Base-by-base conservation (phyloP, 1,140 invertebrate species). In the Caenorhabditis remanei region DNA sequence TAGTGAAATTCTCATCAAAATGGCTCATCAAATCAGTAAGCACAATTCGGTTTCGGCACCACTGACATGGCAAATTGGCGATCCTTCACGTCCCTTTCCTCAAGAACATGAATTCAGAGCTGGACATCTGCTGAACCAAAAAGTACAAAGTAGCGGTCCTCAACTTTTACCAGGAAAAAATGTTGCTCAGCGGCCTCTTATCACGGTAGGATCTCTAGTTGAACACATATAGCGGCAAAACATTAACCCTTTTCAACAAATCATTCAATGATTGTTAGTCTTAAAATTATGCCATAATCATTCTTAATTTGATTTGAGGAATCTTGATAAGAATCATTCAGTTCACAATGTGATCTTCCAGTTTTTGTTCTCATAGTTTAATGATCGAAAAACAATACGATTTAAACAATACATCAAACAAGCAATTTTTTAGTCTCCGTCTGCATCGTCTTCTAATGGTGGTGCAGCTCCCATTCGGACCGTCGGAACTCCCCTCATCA, bases 21-120 rank as follows among this genome's bases (percentile, higher is more conserved):
- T 87, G 11, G 41, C 86, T 32, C 86, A 87, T 84, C 86, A 87
- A 46, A 87, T 87, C 24, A 87, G 86, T 40, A 84, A 58, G 50
- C 56, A 61, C 32, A 83, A 84, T 41, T 87, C 86, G 0, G 55
- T 87, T 4, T 46, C 79, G 13, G 65, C 85, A 11, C 75, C 79
- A 16, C 58, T 56, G 46, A 79, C 50, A n/a, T 87, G 71, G 79
- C 53, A 87, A 87, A 53, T 61, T 19, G 86, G 86, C 4, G 86
- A 87, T 56, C 79, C 86, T 8, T 56, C 50, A 3, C 79, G 86
- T 4, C 86, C 86, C n/a, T 87, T 87, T 32, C 86, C 86, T 16
- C 84, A 82, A 40, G 86, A 87, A 46, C 56, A 41, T 19, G 86
- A 87, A 50, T 87, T 87, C 50, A 83, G 85, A 48, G 43, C 71